Base-by-base conservation (phyloP, 1,140 invertebrate genomes). In the Drosophila mayri region DNA sequence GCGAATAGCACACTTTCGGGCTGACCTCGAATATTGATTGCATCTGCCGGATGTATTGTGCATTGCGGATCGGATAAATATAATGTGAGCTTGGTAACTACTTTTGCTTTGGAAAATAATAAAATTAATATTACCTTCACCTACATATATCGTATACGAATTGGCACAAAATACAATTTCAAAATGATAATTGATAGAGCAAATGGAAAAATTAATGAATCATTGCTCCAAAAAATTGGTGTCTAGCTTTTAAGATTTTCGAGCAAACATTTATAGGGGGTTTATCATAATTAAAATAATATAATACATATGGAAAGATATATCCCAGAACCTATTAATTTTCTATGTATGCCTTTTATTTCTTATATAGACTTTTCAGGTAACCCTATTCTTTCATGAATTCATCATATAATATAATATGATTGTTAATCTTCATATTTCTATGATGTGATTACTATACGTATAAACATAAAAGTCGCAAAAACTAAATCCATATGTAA, bases 1-100 rank as follows among this genome's bases (percentile, higher is more conserved):
- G 55, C 32, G 22, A 22, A 25, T 66, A 66, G 64, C 64, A 66
- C 64, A 66, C 64, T 66, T 66, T 66, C 43, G 41, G 64, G 58
- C 64, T 38, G 64, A 62, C 64, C 59, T 47, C 20, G 16, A 20
- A 66, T 60, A 61, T 38, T 37, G 28, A 62, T 55, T 54, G 59
- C 47, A 62, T 49, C 20, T 61, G n/a, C 16, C 32, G 18, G 22
- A 28, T 43, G 28, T 8, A 30, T 22, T 22, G 22, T 35, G 47
- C 47, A 18, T 22, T 54, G 30, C 32, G 20, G 20, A 54, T 55
- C 52, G 22, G 14, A 25, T 38, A 55, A 14, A 14, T 12, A 20
- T 44, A 44, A 55, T 55, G 22, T 22, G 1, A 11, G 18, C 9
- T 44, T 44, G 10, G 10, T 44, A 2, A 5, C 18, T 20, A 44